phyloP scores from a whole-genome alignment of 2,888 invertebrate genomes.

The Smittia aterrima region DNA sequence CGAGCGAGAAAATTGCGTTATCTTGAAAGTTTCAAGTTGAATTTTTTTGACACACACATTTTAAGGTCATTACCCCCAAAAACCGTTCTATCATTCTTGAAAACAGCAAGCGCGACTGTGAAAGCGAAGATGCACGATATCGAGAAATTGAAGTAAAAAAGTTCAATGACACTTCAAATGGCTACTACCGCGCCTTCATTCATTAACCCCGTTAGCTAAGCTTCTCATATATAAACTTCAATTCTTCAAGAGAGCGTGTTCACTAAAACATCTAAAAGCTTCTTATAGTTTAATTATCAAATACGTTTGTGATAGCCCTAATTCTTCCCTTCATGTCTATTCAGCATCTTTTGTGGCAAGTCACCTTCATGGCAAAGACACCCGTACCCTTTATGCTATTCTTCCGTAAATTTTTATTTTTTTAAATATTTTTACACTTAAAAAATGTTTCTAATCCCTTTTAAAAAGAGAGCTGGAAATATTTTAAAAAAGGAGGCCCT shows the following conservation, averaged over 20 bases:
- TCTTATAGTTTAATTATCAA: not conserved
- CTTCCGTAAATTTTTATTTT: no score
- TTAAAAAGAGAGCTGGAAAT: no score
- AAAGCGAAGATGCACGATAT: constrained; percentile 23
- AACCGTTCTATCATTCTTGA: not conserved
- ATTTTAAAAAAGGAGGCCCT: no score
- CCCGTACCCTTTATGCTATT: no score
- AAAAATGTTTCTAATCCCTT: no score
- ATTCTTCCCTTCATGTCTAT: no score
- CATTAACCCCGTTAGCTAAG: not conserved
- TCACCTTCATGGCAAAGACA: no score
- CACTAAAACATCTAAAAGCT: not conserved
- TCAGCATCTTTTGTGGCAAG: no score
- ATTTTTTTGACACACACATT: not conserved
- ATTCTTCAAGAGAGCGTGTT: not conserved
- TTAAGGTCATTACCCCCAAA: not conserved
- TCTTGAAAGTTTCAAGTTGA: not conserved
- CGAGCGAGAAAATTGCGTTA: not conserved
- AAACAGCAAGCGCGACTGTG: not conserved
- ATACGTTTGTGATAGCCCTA: no score
- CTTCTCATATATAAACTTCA: not conserved
- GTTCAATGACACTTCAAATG: constrained; percentile 19
- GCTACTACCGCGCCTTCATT: not conserved
- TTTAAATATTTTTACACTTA: no score
- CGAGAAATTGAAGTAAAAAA: constrained; percentile 18